These are phyloP conservation scores for Drosophila erecta DNA, from an alignment of 1,140 invertebrate genomes.

Conservation along the genomic window DNA sequence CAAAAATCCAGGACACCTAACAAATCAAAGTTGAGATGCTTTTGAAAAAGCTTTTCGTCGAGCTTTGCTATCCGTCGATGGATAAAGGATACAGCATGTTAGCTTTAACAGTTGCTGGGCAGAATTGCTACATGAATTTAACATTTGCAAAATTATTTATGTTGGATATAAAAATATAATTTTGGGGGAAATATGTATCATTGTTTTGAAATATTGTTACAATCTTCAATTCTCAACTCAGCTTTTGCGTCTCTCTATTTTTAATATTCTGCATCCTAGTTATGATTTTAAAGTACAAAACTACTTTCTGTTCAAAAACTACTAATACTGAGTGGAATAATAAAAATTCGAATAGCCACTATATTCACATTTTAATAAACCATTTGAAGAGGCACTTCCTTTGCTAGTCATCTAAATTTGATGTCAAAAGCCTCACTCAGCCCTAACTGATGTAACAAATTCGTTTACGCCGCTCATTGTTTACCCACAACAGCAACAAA, in stretches of 20 bases:
- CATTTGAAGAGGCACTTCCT: constrained; percentile 21
- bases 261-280: no score
- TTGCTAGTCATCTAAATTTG: constrained; percentile 32
- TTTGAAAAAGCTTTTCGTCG: not conserved
- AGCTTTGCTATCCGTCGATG: not conserved
- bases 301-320: no score
- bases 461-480: constrained; percentile 51
- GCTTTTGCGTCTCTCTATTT: no score
- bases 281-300: no score
- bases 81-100: constrained; percentile 5
- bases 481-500: constrained; percentile 33
- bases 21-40: not conserved
- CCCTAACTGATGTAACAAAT: constrained; percentile 54
- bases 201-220: no score
- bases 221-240: no score
- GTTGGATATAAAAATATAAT: no score
- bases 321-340: no score
- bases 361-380: constrained; percentile 21
- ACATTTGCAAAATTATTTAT: no score
- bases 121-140: no score
- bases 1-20: not conserved
- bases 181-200: no score
- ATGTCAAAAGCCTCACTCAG: constrained; percentile 40
- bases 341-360: not conserved
- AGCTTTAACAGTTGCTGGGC: constrained; percentile 1